Evolutionary conservation across 2,888 invertebrate species (phyloP).

Genomic region (Oxystoma pomonae): DNA sequence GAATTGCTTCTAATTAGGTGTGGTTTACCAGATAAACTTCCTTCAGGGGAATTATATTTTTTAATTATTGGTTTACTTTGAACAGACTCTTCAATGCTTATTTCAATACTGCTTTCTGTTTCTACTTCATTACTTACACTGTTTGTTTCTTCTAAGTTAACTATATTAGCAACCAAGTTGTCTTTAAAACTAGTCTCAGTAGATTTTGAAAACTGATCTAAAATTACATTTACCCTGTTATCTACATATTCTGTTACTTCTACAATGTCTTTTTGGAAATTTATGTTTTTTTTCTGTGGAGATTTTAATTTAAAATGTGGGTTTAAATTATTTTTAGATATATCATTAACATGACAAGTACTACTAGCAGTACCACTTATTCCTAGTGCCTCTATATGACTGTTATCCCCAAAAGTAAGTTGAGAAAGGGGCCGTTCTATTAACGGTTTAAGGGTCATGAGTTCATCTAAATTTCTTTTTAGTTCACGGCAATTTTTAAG

Average conservation of each 20-base stretch:
- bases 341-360: too few species aligned
- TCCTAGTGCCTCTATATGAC: conserved; percentile 27
- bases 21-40: conserved; percentile 43
- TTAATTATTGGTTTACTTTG: neutral
- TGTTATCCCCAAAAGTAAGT: conserved; percentile 22
- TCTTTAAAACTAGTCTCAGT: neutral
- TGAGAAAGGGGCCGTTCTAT: conserved; percentile 21
- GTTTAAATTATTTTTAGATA: too few species aligned
- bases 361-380: conserved; percentile 18
- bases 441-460: conserved; percentile 24
- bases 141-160: too few species aligned
- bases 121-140: too few species aligned
- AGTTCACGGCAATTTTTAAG: conserved; percentile 49
- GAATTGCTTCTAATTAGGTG: too few species aligned
- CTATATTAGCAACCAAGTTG: too few species aligned
- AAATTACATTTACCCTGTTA: conserved; percentile 30
- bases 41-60: neutral
- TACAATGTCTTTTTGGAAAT: conserved; percentile 36
- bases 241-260: conserved; percentile 37
- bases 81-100: too few species aligned
- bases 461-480: conserved; percentile 35
- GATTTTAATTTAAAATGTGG: too few species aligned
- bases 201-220: neutral
- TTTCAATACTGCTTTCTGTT: too few species aligned
- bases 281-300: conserved; percentile 21